These are phyloP conservation scores for Dasyornis broadbenti DNA, from an alignment of 2,113 vertebrate genomes.

Conservation along the genomic window DNA sequence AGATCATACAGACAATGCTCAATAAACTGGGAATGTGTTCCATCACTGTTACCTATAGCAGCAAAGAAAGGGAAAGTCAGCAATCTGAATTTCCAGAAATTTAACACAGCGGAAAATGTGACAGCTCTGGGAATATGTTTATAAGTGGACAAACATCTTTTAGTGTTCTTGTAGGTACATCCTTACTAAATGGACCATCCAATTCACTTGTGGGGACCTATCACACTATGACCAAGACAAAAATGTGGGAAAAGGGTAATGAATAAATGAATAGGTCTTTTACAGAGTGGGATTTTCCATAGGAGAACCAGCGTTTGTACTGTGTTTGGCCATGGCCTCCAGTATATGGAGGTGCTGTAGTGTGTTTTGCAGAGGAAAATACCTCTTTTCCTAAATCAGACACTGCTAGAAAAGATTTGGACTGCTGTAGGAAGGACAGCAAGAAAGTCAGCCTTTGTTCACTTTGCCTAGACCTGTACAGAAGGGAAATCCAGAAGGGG, in stretches of 20 bases:
- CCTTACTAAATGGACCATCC: not conserved
- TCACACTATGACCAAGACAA: not conserved
- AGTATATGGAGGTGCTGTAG: not conserved
- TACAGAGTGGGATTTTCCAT: not conserved
- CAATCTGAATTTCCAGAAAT: not conserved
- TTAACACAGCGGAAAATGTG: not conserved
- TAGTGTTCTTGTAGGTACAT: not conserved
- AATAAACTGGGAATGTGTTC: conserved; percentile 76
- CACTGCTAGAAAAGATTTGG: not conserved
- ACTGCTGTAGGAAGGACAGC: not conserved
- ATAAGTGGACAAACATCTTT: not conserved
- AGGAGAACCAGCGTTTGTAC: not conserved
- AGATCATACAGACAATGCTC: conserved; percentile 75
- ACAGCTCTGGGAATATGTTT: not conserved
- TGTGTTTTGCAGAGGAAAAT: not conserved
- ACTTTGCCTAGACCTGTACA: not conserved
- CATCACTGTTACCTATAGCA: conserved; percentile 59
- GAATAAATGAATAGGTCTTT: not conserved
- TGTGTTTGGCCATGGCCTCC: not conserved
- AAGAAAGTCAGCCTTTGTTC: not conserved
- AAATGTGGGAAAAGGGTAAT: not conserved
- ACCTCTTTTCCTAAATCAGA: no score
- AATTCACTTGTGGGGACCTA: not conserved
- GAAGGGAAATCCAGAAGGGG: not conserved
- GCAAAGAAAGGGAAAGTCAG: not conserved